Percentiles rank a stretch among this genome's conserved stretches.
Evolutionary conservation across 2,888 invertebrate genomes (phyloP).

Genomic region (Syrista parreyssii): DNA sequence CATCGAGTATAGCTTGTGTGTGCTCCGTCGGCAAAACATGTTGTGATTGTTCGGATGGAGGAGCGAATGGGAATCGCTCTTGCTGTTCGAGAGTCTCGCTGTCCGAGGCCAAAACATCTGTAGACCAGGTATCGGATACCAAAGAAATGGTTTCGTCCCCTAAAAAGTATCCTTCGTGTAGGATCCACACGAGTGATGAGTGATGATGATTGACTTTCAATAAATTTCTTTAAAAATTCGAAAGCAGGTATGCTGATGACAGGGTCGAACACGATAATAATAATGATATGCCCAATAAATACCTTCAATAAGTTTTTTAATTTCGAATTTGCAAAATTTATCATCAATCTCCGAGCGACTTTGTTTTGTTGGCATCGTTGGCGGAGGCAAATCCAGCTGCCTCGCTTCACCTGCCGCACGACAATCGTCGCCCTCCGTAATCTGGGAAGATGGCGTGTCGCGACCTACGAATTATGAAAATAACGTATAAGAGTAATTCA

Average conservation of each 20-base stretch:
- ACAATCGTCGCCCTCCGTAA: constrained; percentile 80
- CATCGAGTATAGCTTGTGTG: constrained; percentile 73
- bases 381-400: constrained; percentile 60
- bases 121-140: constrained; percentile 99
- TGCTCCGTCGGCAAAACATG: constrained; percentile 62
- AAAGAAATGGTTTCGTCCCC: constrained; percentile 97
- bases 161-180: constrained; percentile 33
- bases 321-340: constrained; percentile 98
- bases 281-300: constrained; percentile 11
- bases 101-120: constrained; percentile 96
- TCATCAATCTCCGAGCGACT: constrained; percentile 96
- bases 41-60: constrained; percentile 60
- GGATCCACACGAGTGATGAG: constrained; percentile 16
- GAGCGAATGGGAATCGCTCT: constrained; percentile 67
- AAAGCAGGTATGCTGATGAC: neutral
- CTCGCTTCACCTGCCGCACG: constrained; percentile 63
- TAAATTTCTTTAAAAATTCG: neutral
- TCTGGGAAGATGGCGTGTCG: constrained; percentile 95
- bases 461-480: constrained; percentile 72
- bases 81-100: constrained; percentile 91
- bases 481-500: neutral
- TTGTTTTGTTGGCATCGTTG: constrained; percentile 74
- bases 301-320: constrained; percentile 76
- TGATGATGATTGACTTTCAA: constrained; percentile 8
- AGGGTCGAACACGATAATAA: neutral